A percentile compares a stretch with the other conserved stretches of the same genome.
phyloP scores from a whole-genome alignment of 2,888 invertebrate species.

The Electrophaes corylata region DNA sequence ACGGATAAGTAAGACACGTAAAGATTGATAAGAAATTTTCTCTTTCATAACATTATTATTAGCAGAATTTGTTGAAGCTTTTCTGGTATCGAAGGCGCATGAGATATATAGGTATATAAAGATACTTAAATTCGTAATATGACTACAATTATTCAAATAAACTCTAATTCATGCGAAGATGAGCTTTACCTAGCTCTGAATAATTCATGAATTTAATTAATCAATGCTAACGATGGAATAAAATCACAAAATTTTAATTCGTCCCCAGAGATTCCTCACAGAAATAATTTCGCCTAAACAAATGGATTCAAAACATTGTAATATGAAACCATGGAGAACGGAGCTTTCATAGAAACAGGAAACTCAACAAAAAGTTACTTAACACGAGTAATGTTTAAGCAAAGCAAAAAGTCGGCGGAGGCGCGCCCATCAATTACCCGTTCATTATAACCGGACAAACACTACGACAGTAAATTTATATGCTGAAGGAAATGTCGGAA shows the following conservation, averaged over 20 bases:
- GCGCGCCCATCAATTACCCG: conserved; percentile 56
- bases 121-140: conserved; percentile 7
- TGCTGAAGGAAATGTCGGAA: conserved; percentile 19
- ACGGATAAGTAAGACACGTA: conserved; percentile 50
- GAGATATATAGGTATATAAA: not conserved
- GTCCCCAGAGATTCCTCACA: conserved; percentile 11
- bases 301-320: conserved; percentile 28
- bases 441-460: conserved; percentile 44
- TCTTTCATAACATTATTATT: conserved; percentile 1
- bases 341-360: conserved; percentile 32
- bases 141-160: conserved; percentile 4
- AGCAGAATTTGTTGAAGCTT: not conserved
- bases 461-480: conserved; percentile 31
- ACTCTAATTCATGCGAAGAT: conserved; percentile 7
- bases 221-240: conserved; percentile 13
- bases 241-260: conserved; percentile 23
- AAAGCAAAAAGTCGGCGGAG: conserved; percentile 50
- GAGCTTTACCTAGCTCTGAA: conserved; percentile 21
- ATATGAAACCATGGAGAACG: conserved; percentile 23
- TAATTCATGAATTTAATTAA: conserved; percentile 25
- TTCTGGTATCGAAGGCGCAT: not conserved
- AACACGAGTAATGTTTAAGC: conserved; percentile 48
- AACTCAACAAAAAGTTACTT: conserved; percentile 39
- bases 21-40: not conserved
- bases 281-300: conserved; percentile 15